A percentile compares a stretch with the other conserved stretches of the same genome.
These are phyloP conservation scores for Scartelaos histophorus DNA, from an alignment of 2,113 vertebrate species.

Conservation along the genomic window DNA sequence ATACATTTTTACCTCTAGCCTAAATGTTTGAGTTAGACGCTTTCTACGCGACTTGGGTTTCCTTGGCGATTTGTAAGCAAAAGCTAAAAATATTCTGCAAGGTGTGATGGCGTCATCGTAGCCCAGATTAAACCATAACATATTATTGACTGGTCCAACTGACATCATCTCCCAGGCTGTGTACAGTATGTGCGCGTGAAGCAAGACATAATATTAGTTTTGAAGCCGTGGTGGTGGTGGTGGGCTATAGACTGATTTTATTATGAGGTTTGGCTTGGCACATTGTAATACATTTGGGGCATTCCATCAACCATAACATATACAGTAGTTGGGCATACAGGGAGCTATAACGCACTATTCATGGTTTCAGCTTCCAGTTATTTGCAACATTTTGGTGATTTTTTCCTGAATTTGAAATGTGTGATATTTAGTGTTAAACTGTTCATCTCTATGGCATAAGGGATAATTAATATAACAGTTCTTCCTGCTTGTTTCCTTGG, in stretches of 20 bases:
- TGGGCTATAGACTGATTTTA: slow-evolving; percentile 57
- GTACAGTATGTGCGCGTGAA: slow-evolving; percentile 38
- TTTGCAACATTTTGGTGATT: too few relatives aligned
- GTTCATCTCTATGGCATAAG: too few relatives aligned
- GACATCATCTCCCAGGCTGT: slow-evolving; percentile 48
- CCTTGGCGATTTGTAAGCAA: slow-evolving; percentile 46
- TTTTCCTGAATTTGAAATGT: not conserved
- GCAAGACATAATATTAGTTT: slow-evolving; percentile 65
- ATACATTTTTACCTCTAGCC: slow-evolving; percentile 41
- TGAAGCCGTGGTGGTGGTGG: slow-evolving; percentile 43
- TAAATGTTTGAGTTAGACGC: slow-evolving; percentile 60
- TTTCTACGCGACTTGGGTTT: slow-evolving; percentile 53
- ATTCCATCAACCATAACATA: slow-evolving; percentile 62
- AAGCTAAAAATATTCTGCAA: slow-evolving; percentile 52
- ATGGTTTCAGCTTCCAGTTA: not conserved
- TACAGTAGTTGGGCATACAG: slow-evolving; percentile 40
- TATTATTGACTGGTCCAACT: slow-evolving; percentile 47
- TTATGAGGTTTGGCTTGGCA: slow-evolving; percentile 72
- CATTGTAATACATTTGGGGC: slow-evolving; percentile 59
- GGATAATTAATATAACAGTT: too few relatives aligned
- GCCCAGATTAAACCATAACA: slow-evolving; percentile 34
- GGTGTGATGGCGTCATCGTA: slow-evolving; percentile 31
- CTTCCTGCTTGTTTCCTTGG: too few relatives aligned
- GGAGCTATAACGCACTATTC: not conserved
- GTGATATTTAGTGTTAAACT: too few relatives aligned